Conservation (phyloP, 2,797 vertebrate species). For the Phrynocephalus guinanensis region DNA sequence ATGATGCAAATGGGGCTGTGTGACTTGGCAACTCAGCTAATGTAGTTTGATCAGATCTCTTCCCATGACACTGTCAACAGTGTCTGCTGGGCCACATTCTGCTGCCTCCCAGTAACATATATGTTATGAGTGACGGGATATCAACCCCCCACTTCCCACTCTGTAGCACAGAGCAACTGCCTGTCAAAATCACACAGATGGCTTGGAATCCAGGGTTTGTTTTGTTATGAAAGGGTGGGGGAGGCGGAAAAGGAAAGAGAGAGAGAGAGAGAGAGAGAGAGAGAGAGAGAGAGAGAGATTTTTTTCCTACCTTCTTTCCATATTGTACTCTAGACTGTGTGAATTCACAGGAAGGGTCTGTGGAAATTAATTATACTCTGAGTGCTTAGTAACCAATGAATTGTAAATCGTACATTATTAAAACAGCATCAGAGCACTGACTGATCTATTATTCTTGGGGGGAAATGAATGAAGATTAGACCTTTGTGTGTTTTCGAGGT, state of each 20-base stretch:
- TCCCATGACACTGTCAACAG: slow-evolving; percentile 21
- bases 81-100: slow-evolving; percentile 2
- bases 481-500: slow-evolving; percentile 75
- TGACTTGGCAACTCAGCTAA: slow-evolving; percentile 22
- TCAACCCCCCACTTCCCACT: neutral
- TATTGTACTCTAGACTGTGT: slow-evolving; percentile 62
- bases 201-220: slow-evolving; percentile 35
- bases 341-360: slow-evolving; percentile 73
- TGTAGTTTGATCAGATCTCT: slow-evolving; percentile 23
- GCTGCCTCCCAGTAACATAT: slow-evolving; percentile 40
- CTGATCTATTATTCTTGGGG: slow-evolving; percentile 83
- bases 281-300: neutral
- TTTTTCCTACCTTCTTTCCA: slow-evolving; percentile 45
- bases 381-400: slow-evolving; percentile 83
- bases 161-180: neutral
- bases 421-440: slow-evolving; percentile 79
- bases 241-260: neutral
- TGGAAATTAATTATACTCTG: slow-evolving; percentile 82
- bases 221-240: slow-evolving; percentile 21
- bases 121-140: slow-evolving; percentile 26
- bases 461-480: slow-evolving; percentile 79
- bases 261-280: neutral
- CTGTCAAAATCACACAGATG: slow-evolving; percentile 44
- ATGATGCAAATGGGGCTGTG: neutral
- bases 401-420: slow-evolving; percentile 86